Evolutionary conservation across 2,797 vertebrate species (phyloP).

Genomic region (Leucoraja ocellata): DNA sequence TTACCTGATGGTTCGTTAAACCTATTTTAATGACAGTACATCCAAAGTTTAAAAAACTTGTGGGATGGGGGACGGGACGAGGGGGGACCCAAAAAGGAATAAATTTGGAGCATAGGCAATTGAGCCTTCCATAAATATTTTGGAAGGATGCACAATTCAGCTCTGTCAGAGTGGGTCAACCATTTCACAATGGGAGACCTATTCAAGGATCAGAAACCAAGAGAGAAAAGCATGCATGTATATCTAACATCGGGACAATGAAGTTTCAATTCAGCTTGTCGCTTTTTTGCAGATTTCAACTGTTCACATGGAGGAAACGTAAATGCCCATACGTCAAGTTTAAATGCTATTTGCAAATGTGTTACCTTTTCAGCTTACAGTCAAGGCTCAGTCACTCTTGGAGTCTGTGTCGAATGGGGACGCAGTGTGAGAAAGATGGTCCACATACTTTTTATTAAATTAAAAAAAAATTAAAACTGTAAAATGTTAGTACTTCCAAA

Average conservation of each 20-base stretch:
- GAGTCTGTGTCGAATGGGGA: background rate
- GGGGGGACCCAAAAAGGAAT: background rate
- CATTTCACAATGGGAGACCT: background rate
- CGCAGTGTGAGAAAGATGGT: too few relatives aligned
- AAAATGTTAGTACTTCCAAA: background rate
- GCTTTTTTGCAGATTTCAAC: background rate
- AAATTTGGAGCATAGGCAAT: background rate
- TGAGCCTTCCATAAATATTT: background rate
- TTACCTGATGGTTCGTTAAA: background rate
- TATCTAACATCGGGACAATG: background rate
- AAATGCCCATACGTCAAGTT: background rate
- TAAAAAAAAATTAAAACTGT: background rate
- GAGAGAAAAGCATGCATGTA: background rate
- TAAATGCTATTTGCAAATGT: constrained; percentile 6
- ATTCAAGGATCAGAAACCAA: background rate
- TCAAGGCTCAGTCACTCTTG: background rate
- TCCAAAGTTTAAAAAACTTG: background rate
- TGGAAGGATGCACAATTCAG: background rate
- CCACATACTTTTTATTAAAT: background rate
- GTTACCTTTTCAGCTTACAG: background rate
- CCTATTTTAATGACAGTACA: background rate
- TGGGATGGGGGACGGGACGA: background rate
- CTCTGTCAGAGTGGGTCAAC: background rate
- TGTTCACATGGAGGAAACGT: background rate
- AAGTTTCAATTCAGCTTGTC: background rate